Evolutionary conservation across 2,797 vertebrate genomes (phyloP).

Genomic region (Tachyglossus aculeatus): DNA sequence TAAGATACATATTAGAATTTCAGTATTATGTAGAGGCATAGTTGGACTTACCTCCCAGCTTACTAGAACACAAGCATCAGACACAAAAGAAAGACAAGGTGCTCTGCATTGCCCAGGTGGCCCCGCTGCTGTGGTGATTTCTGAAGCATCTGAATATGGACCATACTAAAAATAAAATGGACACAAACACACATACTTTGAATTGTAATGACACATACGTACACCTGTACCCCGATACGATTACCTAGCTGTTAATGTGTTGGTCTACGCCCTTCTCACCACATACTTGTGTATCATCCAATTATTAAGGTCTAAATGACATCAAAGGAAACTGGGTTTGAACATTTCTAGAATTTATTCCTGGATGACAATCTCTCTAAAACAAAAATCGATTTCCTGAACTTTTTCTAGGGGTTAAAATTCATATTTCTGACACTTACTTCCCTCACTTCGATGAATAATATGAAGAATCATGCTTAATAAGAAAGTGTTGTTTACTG

Average conservation of each 20-base stretch:
- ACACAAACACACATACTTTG: rapidly evolving
- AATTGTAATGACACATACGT: not conserved
- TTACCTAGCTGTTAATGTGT: too few relatives aligned
- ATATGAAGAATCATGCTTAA: not conserved
- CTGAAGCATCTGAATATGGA: conserved; percentile 82
- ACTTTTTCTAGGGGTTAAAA: not conserved
- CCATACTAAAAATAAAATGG: conserved; percentile 79
- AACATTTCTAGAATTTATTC: too few relatives aligned
- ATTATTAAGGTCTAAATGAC: not conserved
- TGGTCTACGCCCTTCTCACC: too few relatives aligned
- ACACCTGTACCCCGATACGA: too few relatives aligned
- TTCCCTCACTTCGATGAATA: not conserved
- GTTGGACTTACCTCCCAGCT: conserved; percentile 91
- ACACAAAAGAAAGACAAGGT: conserved; percentile 84
- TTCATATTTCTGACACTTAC: not conserved
- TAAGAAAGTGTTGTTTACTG: not conserved
- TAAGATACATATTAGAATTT: not conserved
- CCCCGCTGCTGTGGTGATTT: conserved; percentile 90
- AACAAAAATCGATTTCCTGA: too few relatives aligned
- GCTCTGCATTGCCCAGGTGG: conserved; percentile 90
- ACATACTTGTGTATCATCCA: too few relatives aligned
- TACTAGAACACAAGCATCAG: conserved; percentile 82
- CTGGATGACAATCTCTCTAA: too few relatives aligned
- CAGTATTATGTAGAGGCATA: rapidly evolving
- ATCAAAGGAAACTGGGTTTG: not conserved